Evolutionary conservation across 2,888 invertebrate species (phyloP), one percentile per base, ranked within the genome.

Genomic region (Tetragonisca angustula): DNA sequence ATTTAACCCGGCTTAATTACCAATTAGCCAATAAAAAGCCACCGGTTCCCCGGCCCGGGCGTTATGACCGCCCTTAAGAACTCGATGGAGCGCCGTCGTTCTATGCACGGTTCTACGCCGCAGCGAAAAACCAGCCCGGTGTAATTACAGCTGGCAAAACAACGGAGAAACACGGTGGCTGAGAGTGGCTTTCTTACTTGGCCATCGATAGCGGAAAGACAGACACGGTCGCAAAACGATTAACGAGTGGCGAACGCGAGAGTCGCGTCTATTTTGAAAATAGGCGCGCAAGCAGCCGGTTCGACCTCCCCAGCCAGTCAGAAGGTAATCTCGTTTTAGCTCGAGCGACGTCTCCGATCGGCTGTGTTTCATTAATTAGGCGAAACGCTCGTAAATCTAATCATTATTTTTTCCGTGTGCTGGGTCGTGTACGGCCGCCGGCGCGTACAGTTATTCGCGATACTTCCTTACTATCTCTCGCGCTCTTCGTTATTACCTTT

Each of bases 1-100:
- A 90, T 93, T 93, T 93, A 94, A 92, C 93, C 90, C 89, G 86
- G 89, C 92, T 93, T 93, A 94, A 94, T 94, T 93, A 93, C 93
- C 93, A 93, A 94, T 94, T 93, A 94, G 93, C 90, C 90, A 92
- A 93, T 92, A 94, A 94, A 94, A 92, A 91, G 87, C 82, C 89
- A 85, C 90, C 91, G 91, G 43, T 43, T 91, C 90, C 90, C 87
- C 85, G 88, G 86, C 88, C 88, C 88, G 88, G 89, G 90, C 89
- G 81, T 92, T 92, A 91, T 88, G 89, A 87, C 86, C 85, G 81
- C 64, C 86, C 85, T 86, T 83, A 84, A 85, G 87, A 88, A 89
- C 83, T 76, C 62, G 82, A 43, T 78, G 74, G 76, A 78, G 82
- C 68, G 84, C 75, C 76, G 79, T 71, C 74, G 81, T 82, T 43